A percentile compares a stretch with the other conserved stretches of the same genome.
Conservation (phyloP, 1,140 invertebrate species). For the Cylas formicarius region DNA sequence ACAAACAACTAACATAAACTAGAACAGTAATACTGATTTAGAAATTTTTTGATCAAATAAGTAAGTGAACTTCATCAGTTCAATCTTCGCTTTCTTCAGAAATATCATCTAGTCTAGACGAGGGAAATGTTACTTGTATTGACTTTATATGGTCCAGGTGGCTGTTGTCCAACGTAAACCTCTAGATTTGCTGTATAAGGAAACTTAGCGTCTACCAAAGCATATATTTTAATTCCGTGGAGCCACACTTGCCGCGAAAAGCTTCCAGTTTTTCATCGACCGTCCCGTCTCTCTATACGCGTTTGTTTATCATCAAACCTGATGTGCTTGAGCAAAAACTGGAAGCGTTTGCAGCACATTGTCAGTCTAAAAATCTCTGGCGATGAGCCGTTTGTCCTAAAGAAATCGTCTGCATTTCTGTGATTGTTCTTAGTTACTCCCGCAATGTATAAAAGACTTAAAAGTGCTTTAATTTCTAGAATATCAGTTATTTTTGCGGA, state of each 20-base stretch:
- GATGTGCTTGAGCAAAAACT: constrained; percentile 5
- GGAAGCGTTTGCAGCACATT: constrained; percentile 6
- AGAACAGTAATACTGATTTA: no score
- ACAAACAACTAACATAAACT: no score
- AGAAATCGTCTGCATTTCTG: no score
- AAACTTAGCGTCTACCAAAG: constrained; percentile 11
- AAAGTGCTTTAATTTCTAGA: constrained; percentile 1
- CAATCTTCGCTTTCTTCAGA: no score
- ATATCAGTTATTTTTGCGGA: background rate
- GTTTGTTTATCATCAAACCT: constrained; percentile 7
- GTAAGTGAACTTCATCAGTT: no score
- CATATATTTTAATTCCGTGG: constrained; percentile 14
- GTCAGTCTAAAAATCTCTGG: constrained; percentile 6
- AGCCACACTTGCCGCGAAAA: constrained; percentile 5
- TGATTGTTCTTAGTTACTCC: no score
- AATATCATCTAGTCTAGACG: no score
- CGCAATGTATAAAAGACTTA: no score
- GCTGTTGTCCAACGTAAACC: constrained; percentile 12
- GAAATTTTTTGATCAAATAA: no score
- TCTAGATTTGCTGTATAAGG: constrained; percentile 14
- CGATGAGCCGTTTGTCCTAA: constrained; percentile 7
- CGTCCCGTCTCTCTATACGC: background rate
- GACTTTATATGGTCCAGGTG: constrained; percentile 2
- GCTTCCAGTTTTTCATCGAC: constrained; percentile 14
- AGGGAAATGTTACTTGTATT: no score